Evolutionary conservation across 92 coral and sea anemone genomes (phyloP), one percentile per base, ranked within the genome.

Genomic region (Palythoa grandiflora): DNA sequence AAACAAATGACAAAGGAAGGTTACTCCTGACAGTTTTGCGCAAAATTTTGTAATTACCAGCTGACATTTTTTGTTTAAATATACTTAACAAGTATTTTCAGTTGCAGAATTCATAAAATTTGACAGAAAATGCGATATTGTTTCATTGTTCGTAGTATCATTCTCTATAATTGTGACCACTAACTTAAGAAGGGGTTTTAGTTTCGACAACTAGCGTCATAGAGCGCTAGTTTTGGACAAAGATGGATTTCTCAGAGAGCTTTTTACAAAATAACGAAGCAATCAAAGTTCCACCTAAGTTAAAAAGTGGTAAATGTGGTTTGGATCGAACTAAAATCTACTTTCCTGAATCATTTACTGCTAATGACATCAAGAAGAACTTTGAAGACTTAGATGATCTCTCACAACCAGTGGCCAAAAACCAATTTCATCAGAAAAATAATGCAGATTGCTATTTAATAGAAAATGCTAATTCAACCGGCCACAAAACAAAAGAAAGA

Each of bases 301-400:
- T 79, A 38, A 66, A 48, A 79, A 38, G 39, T 79, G 71, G 50
- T 38, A 60, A 39, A 66, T 39, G 55, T 60, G 20, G 84, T 44
- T 79, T 40, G 73, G 73, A 79, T 60, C 53, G 47, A 59, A 79
- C 84, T 10, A 79, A 79, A 39, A 79, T 60, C 54, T 79, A 79
- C 36, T 79, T 79, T 59, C 84, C 72, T 16, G 84, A 79, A 19
- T 79, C 84, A 17, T 79, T 79, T 57, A 12, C 38, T 47, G 11
- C 84, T 13, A 79, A 60, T 59, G 20, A 60, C 11, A 19, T 44
- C 9, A 44, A 79, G 17, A 40, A 44, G 48, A 44, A 60, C 44
- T 39, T 66, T 15, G 66, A 39, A 2, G 73, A 44, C 12, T 13
- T 28, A 28, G 28, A 61, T 55, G 6, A 38, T 60, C 51, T 39